Evolutionary conservation across 2,797 vertebrate species (phyloP), one percentile per base, ranked within the genome.

Genomic region (Calcarius lapponicus): DNA sequence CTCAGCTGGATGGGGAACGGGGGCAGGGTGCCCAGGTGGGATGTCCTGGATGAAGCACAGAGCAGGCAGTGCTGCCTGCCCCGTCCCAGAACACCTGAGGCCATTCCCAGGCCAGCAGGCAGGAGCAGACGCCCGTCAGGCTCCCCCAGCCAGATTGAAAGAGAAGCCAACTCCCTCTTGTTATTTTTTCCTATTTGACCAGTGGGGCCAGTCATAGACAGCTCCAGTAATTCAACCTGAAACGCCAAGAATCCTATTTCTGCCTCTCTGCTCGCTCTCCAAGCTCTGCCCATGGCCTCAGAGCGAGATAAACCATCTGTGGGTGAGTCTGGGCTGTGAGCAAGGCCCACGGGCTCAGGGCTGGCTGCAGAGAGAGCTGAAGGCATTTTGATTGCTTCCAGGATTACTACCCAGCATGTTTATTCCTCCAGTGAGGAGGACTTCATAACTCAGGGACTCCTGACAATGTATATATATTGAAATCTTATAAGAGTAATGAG

Each of bases 331-430:
- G 88, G 81, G 86, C 60, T 90, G 42, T 26, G 84, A 94, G 40
- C 13, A 38, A 69, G 80, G 70, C 73, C 69, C 31, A 2, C 0
- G 16, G 53, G 81, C 80, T 62, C 11, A 0, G 74, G 53, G 62
- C 81, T 65, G 86, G 32, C 87, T 91, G 93, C 73, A 79, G 81
- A 79, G 86, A 80, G 69, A 66, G 42, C 71, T 64, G 78, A 71
- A 97, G 91, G 95, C 90, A 89, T 96, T 94, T 96, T 97, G 94
- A 97, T 95, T 95, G 94, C 96, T 96, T 95, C 93, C 96, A 97
- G 95, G 83, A 90, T 96, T 76, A 81, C 90, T 95, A 64, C 91
- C 92, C 95, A 60, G 93, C 70, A n/a, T 96, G 95, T 96, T 97
- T 97, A 97, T 96, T 96, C 95, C 92, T 96, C 84, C 62, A 91